phyloP scores from a whole-genome alignment of 1,140 invertebrate species.

The Polypedilum pembai region DNA sequence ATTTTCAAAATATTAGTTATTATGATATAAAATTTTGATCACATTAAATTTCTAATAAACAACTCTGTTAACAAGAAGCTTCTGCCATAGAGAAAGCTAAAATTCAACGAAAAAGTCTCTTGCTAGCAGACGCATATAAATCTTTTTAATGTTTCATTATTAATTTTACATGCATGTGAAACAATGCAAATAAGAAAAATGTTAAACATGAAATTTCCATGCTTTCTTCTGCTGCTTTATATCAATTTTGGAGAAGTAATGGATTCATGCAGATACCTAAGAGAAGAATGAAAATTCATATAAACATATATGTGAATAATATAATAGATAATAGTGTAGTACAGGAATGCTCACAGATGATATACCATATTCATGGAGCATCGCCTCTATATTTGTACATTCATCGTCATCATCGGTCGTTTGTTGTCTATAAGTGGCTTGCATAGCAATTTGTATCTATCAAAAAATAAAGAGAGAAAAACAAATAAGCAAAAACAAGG shows the following conservation, averaged over 20 bases:
- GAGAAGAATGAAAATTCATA: not conserved
- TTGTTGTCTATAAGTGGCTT: conserved; percentile 16
- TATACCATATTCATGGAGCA: not conserved
- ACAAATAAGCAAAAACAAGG: not conserved
- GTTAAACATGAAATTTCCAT: conserved; percentile 19
- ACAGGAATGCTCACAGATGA: not conserved
- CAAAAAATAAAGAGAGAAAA: conserved; percentile 12
- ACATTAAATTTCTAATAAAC: no score
- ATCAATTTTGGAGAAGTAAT: not conserved
- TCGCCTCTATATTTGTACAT: conserved; percentile 12
- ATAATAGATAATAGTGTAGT: not conserved
- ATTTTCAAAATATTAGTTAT: no score
- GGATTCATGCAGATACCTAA: not conserved
- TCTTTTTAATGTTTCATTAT: conserved; percentile 7
- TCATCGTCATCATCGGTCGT: conserved; percentile 10
- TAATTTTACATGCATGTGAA: not conserved
- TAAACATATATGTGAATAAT: not conserved
- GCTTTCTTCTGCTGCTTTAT: not conserved
- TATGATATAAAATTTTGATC: no score
- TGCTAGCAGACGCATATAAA: not conserved
- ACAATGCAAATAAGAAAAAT: not conserved
- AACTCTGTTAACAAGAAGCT: no score
- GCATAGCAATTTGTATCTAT: conserved; percentile 27
- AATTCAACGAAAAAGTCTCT: no score
- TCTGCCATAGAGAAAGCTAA: no score